Evolutionary conservation across 2,113 vertebrate genomes (phyloP).

Genomic region (Butorides virescens): DNA sequence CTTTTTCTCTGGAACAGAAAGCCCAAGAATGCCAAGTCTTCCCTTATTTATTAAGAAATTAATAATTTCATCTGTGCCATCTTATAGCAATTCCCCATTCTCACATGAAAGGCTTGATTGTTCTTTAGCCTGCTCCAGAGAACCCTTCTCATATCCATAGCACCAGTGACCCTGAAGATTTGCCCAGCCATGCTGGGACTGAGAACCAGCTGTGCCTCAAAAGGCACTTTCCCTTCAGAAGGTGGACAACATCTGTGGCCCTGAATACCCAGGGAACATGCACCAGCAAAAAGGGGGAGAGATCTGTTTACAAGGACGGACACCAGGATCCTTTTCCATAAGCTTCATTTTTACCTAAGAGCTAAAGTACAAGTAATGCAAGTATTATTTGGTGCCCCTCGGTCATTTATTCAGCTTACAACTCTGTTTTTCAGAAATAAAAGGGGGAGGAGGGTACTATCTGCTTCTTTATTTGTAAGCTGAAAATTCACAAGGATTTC

Average conservation of each 20-base stretch:
- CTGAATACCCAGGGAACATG: not conserved
- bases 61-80: not conserved
- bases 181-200: not conserved
- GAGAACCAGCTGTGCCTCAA: not conserved
- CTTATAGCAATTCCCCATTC: not conserved
- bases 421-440: not conserved
- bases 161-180: not conserved
- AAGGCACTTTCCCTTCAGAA: not conserved
- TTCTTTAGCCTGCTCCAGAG: not conserved
- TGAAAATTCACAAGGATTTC: not conserved
- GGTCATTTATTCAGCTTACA: not conserved
- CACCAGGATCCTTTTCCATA: not conserved
- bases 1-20: not conserved
- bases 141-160: not conserved
- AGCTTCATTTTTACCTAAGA: not conserved
- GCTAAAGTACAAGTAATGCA: not conserved
- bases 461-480: not conserved
- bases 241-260: not conserved
- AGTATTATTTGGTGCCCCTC: not conserved
- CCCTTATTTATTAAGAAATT: not conserved
- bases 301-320: not conserved
- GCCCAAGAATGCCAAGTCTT: not conserved
- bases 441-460: not conserved
- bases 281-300: not conserved
- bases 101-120: not conserved